phyloP scores from a whole-genome alignment of 2,888 invertebrate genomes.

The Rhopalosiphum nymphaeae region DNA sequence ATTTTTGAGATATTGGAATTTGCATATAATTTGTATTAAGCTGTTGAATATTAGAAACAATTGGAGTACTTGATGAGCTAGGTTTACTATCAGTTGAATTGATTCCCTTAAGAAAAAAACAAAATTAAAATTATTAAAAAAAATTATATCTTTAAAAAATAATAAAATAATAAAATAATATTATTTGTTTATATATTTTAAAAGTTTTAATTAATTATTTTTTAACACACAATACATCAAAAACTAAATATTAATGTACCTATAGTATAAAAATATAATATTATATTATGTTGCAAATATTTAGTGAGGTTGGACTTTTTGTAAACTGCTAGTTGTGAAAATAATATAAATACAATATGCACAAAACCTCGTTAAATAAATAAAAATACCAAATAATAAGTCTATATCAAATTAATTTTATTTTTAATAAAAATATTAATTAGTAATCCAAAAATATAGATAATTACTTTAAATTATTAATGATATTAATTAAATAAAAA shows the following conservation, averaged over 20 bases:
- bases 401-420: not conserved
- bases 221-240: not conserved
- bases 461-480: not conserved
- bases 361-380: not conserved
- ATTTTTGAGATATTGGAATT: conserved; percentile 49
- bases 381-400: not conserved
- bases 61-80: not conserved
- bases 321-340: not conserved
- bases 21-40: conserved; percentile 36
- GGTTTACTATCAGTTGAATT: conserved; percentile 33
- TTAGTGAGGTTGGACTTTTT: not conserved
- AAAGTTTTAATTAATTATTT: not conserved
- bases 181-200: not conserved
- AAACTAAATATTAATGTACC: not conserved
- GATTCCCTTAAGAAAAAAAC: not conserved
- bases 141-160: not conserved
- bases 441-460: not conserved
- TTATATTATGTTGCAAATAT: not conserved
- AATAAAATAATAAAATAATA: not conserved
- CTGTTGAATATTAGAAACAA: conserved; percentile 46
- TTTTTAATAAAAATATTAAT: not conserved
- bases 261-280: not conserved
- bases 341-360: not conserved
- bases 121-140: not conserved
- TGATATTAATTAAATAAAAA: not conserved